Base-by-base conservation (phyloP, 2,888 invertebrate species). In the Fragum sueziense region DNA sequence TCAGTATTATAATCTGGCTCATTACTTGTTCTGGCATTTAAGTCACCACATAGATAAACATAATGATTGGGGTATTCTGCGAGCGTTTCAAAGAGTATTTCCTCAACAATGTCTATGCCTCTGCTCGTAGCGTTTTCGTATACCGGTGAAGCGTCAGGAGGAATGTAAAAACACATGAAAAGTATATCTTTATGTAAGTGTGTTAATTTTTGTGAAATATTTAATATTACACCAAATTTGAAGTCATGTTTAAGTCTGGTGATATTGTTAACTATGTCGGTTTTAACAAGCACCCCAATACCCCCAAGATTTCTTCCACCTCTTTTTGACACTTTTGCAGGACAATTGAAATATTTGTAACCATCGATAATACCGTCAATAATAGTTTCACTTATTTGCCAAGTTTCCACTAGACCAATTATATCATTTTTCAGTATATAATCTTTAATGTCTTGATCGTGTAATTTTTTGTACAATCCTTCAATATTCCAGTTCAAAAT, bases 301-400 rank as follows among this genome's bases (percentile, higher is more conserved):
- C 61, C 61, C 6, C 61, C 61, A 7, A 61, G 14, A 61, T 61
- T 61, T 61, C 61, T 27, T 29, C 61, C 61, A 31, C 61, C 61
- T 29, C 22, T 61, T 11, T 14, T 29, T 6, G 61, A 61, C 22
- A 14, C 17, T 4, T 61, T 61, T 27, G 61, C 61, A 4, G 31
- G 61, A 61, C 61, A 61, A 14, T n/a, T 29, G 22, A 29, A 61
- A 29, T 17, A 29, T n/a, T 31, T 22, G 29, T 11, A 61, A 4
- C 27, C 29, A 11, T 61, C 61, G 2, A 61, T 11, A n/a, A 61
- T 17, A 29, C 31, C 22, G 11, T 61, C 27, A 14, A 14, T 29
- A 61, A 61, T 17, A 11, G 14, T 14, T 27, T 14, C 29, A 17
- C 9, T 4, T n/a, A 6, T 22, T 61, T 61, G 27, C 61, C 61